Evolutionary conservation across 2,113 vertebrate species (phyloP).

Genomic region (Rhinopithecus roxellana): DNA sequence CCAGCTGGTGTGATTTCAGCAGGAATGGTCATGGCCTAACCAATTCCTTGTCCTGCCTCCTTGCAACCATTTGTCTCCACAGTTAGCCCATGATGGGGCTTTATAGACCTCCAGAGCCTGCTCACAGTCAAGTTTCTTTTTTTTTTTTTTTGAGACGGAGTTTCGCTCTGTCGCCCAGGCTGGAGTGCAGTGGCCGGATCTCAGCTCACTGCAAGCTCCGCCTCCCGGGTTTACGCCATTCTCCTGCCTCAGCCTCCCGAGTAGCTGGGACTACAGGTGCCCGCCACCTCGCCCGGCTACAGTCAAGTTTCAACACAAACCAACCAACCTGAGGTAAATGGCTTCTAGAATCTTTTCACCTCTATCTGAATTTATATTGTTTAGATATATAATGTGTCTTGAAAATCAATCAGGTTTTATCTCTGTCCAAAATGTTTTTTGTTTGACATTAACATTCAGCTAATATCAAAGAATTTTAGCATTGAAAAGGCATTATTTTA

Average conservation of each 20-base stretch:
- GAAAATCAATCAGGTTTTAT: constrained; percentile 38
- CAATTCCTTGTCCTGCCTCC: not conserved
- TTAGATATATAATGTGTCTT: not conserved
- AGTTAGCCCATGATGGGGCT: not conserved
- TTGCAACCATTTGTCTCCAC: not conserved
- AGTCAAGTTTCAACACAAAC: not conserved
- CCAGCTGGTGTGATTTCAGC: not conserved
- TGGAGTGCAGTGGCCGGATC: too few species aligned
- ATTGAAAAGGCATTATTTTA: constrained; percentile 9
- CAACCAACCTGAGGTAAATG: not conserved
- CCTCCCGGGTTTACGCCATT: too few species aligned
- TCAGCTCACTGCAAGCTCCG: too few species aligned
- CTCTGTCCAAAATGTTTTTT: not conserved
- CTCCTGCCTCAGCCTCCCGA: too few species aligned
- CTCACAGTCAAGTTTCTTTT: not conserved
- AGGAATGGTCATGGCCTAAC: not conserved
- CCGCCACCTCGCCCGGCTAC: too few species aligned
- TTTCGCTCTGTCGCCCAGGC: too few species aligned
- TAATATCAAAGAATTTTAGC: not conserved
- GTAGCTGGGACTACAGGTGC: too few species aligned
- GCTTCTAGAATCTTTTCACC: not conserved
- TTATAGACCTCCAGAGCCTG: not conserved
- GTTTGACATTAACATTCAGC: constrained; percentile 14
- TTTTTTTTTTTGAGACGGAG: too few species aligned
- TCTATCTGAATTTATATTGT: not conserved